Base-by-base conservation (phyloP, 1,140 invertebrate species). In the Aplysia californica region DNA sequence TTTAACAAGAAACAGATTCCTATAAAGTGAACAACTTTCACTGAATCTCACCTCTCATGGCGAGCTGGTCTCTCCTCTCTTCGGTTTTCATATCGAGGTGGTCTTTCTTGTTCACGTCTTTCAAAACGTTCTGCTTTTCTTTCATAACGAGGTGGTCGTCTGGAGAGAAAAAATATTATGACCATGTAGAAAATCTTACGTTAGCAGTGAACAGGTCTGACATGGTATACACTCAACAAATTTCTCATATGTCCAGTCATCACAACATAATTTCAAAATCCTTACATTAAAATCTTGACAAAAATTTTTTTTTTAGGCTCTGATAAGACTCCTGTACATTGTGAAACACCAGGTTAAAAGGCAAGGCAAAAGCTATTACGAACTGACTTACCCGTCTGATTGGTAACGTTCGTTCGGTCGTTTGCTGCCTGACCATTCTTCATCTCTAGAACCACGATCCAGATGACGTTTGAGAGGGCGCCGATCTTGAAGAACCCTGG, bases 41-140 rank as follows among this genome's bases (percentile, higher is more conserved):
- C n/a, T n/a, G n/a, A n/a, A n/a, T n/a, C 41, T 3, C 66, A 75
- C 72, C 72, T 75, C 33, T 75, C 61, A 66, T 65, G 72, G 64
- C 72, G 64, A 41, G 36, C 59, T 50, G 38, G 29, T 58, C 69
- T 71, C 23, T 66, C 72, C n/a, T 75, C 72, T 5, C 61, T 23
- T 3, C 61, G n/a, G 18, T 41, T 38, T 36, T 72, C 70, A 41
- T 33, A 44, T 20, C 58, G n/a, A 18, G 10, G 58, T 18, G 20
- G 18, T 3, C 72, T 33, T 4, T 1, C 39, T 65, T 36, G n/a
- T 66, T 66, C 72, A 23, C 72, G 38, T 44, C 67, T 69, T 29
- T 75, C 72, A 75, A 50, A 75, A 21, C 61, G 1, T 31, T 66
- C 72, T 15, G 70, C 1, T n/a, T 75, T 75, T 21, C 72, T 31